These are phyloP conservation scores for Strix aluco DNA, from an alignment of 2,113 vertebrate genomes.

Conservation along the genomic window DNA sequence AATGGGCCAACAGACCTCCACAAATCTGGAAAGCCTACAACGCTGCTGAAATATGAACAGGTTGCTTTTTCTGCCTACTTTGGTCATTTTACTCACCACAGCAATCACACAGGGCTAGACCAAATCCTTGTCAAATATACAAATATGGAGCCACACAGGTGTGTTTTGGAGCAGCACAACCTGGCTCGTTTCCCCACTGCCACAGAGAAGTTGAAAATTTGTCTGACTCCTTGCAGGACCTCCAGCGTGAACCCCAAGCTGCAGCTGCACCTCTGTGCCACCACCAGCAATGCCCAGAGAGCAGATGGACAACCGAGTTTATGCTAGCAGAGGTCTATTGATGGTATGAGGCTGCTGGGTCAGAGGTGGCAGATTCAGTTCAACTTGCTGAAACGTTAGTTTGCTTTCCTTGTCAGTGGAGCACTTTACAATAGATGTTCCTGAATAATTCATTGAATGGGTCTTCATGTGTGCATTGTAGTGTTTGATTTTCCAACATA, in stretches of 20 bases:
- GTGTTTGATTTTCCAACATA: constrained; percentile 1
- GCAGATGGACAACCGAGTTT: not conserved
- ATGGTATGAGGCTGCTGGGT: not conserved
- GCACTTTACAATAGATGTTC: not conserved
- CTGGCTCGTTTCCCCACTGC: not conserved
- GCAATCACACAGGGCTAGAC: not conserved
- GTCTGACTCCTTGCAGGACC: not conserved
- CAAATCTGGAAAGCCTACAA: not conserved
- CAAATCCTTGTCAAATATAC: not conserved
- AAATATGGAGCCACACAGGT: rapidly evolving
- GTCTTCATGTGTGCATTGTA: not conserved
- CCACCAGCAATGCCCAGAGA: not conserved
- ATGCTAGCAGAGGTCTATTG: not conserved
- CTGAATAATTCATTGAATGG: constrained; percentile 45
- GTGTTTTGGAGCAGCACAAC: not conserved
- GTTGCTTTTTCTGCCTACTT: not conserved
- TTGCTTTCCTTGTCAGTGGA: not conserved
- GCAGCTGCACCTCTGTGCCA: not conserved
- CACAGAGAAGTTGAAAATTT: not conserved
- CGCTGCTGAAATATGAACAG: not conserved
- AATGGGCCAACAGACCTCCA: not conserved
- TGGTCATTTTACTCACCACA: not conserved
- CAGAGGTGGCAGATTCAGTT: not conserved
- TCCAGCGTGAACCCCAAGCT: not conserved
- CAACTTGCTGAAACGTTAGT: not conserved